phyloP scores from a whole-genome alignment of 2,797 vertebrate species.

The Selene dorsalis region DNA sequence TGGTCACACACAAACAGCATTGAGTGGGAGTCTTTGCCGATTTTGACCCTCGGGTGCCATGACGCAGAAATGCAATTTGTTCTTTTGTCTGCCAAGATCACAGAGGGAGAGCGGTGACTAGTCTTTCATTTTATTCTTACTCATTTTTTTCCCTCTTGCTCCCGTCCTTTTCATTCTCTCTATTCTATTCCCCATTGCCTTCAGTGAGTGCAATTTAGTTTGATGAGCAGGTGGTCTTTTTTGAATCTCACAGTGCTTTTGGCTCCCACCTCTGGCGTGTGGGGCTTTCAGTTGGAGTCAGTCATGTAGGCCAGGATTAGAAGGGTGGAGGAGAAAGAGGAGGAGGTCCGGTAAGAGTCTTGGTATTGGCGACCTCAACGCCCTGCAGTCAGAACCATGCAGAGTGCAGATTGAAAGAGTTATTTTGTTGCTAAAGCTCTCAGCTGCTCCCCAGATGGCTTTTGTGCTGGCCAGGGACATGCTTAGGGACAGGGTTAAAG shows the following conservation, averaged over 20 bases:
- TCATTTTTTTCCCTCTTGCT: slow-evolving; percentile 45
- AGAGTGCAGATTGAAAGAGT: slow-evolving; percentile 75
- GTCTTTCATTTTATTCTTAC: slow-evolving; percentile 67
- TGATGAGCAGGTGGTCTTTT: slow-evolving; percentile 86
- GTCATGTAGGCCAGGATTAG: slow-evolving; percentile 77
- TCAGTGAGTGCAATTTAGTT: slow-evolving; percentile 85
- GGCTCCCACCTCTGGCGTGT: slow-evolving; percentile 75
- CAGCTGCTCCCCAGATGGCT: slow-evolving; percentile 78
- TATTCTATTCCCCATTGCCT: slow-evolving; percentile 56
- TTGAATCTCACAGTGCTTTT: slow-evolving; percentile 71
- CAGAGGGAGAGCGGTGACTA: slow-evolving; percentile 78
- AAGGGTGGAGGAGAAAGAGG: slow-evolving; percentile 59
- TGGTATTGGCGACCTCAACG: slow-evolving; percentile 66
- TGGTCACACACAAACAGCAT: slow-evolving; percentile 72
- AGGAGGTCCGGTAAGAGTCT: slow-evolving; percentile 62
- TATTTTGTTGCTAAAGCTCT: slow-evolving; percentile 75
- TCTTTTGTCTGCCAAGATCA: slow-evolving; percentile 85
- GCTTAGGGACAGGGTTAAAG: slow-evolving; percentile 67
- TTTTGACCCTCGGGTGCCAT: slow-evolving; percentile 64
- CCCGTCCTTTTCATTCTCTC: slow-evolving; percentile 67
- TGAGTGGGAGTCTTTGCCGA: slow-evolving; percentile 68
- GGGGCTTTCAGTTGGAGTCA: slow-evolving; percentile 74
- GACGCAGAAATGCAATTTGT: slow-evolving; percentile 83
- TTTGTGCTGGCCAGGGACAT: slow-evolving; percentile 72
- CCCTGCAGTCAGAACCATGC: slow-evolving; percentile 73